Base-by-base conservation (phyloP, 2,888 invertebrate species). In the Drosophila tripunctata region DNA sequence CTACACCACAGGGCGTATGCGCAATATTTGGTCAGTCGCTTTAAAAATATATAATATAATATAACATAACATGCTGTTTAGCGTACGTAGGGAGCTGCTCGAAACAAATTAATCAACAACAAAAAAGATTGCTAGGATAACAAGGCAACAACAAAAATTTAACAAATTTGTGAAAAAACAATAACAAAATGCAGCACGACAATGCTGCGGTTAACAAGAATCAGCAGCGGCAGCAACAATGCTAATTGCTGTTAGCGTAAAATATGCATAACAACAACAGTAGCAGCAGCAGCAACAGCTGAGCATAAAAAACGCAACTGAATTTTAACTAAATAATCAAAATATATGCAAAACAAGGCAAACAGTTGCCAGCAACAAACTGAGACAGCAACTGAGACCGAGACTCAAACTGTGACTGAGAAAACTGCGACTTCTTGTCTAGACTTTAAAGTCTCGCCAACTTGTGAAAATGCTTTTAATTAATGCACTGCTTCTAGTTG, bases 261-360 rank as follows among this genome's bases (percentile, higher is more conserved):
- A 69, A 70, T 78, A 71, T 67, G 70, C 79, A 80, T 24, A 38
- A 54, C 21, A 52, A 44, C 52, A 40, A 14, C 44, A 48, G 22
- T 40, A 60, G 36, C 5, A 36, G 7, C 30, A 67, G 17, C 36
- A 68, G 41, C 78, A 67, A 52, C 69, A 52, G n/a, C n/a, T n/a
- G n/a, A n/a, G n/a, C n/a, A n/a, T n/a, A 40, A 12, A 48, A 38
- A 22, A 56, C 43, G 62, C 60, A 78, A 55, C 40, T 47, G 62
- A 41, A 60, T 62, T 75, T 65, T 48, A 72, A 68, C 64, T 62
- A 82, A 82, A 82, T 76, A 79, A 82, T 78, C 73, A 71, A 61
- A 64, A 73, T 54, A 76, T 79, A 79, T 83, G 87, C 87, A 86
- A 81, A n/a, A 86, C 81, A 79, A 86, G 86, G 71, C 75, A 62